A percentile compares a stretch with the other conserved stretches of the same genome.
Conservation (phyloP, 2,113 vertebrate genomes). For the Hydropotes inermis region DNA sequence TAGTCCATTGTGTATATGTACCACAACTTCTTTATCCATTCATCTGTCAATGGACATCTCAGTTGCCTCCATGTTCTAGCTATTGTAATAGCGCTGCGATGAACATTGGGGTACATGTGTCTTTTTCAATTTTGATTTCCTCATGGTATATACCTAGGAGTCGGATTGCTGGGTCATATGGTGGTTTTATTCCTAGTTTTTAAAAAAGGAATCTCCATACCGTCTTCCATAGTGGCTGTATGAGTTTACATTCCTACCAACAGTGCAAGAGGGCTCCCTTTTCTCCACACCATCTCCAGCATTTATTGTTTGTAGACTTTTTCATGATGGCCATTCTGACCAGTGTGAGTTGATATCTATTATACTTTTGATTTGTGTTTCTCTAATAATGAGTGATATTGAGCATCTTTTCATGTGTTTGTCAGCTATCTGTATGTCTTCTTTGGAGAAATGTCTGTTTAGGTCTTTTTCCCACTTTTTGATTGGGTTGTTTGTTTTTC, state of each 20-base stretch:
- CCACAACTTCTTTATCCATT: background rate
- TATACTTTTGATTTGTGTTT: background rate
- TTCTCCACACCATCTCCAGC: background rate
- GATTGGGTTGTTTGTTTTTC: background rate
- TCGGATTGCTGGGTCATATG: background rate
- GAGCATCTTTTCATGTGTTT: background rate
- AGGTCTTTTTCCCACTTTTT: background rate
- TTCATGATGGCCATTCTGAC: background rate
- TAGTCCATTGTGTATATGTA: background rate
- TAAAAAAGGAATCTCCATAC: background rate
- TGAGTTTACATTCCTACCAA: background rate
- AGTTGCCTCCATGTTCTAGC: background rate
- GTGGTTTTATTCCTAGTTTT: background rate
- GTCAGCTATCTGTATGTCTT: background rate
- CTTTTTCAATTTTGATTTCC: background rate
- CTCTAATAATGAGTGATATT: background rate
- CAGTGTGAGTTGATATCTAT: background rate
- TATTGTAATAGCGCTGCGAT: fast-evolving
- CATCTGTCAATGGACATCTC: background rate
- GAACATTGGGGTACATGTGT: background rate
- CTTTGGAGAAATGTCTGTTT: background rate
- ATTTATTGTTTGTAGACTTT: background rate
- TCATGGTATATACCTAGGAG: background rate
- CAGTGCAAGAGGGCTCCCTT: background rate
- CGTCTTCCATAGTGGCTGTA: background rate